phyloP scores from a whole-genome alignment of 2,797 vertebrate genomes.

The Aphelocoma californica region DNA sequence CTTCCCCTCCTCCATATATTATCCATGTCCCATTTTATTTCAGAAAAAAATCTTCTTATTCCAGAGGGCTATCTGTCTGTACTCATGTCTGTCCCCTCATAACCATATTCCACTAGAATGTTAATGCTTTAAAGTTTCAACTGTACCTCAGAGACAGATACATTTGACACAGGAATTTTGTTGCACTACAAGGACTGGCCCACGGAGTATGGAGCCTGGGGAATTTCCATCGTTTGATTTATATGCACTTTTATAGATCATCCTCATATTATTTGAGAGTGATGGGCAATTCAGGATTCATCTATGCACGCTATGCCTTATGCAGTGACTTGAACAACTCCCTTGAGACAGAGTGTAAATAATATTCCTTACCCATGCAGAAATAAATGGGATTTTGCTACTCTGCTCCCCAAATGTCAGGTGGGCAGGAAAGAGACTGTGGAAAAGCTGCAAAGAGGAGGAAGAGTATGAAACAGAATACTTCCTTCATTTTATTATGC shows the following conservation, averaged over 20 bases:
- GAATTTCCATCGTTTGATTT: slow-evolving; percentile 30
- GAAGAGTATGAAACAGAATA: background rate
- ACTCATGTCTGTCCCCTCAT: background rate
- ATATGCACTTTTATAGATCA: slow-evolving; percentile 43
- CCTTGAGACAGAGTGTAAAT: slow-evolving; percentile 21
- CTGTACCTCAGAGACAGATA: background rate
- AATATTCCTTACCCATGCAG: background rate
- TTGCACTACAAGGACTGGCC: slow-evolving; percentile 29
- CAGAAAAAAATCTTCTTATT: background rate
- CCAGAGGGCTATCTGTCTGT: background rate
- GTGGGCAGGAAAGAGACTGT: background rate
- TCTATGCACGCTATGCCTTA: slow-evolving; percentile 15
- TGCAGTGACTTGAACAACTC: slow-evolving; percentile 26
- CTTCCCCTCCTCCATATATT: slow-evolving; percentile 8
- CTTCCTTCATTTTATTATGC: background rate
- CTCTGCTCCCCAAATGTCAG: background rate
- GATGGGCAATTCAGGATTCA: slow-evolving; percentile 46
- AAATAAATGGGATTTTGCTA: slow-evolving; percentile 5
- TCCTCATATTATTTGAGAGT: slow-evolving; percentile 32
- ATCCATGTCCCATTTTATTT: background rate
- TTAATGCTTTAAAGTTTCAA: slow-evolving; percentile 45
- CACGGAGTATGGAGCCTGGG: background rate
- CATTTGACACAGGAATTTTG: slow-evolving; percentile 27
- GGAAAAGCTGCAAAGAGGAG: background rate
- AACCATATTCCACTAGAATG: slow-evolving; percentile 28